Evolutionary conservation across 2,888 invertebrate species (phyloP), one percentile per base, ranked within the genome.

Genomic region (Coelopa pilipes): DNA sequence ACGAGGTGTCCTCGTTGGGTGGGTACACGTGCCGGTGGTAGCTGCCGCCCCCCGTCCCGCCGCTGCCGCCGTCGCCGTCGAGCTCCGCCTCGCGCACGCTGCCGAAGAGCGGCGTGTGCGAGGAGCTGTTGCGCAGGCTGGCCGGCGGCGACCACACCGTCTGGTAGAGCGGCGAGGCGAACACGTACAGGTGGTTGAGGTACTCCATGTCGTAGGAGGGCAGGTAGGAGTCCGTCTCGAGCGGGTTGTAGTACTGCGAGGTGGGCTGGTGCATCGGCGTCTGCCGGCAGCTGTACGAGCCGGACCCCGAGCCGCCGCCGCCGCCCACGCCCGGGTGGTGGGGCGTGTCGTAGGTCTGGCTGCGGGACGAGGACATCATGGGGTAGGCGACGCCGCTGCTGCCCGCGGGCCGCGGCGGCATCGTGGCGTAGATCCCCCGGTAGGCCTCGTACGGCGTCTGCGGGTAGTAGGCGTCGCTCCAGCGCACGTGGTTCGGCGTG

Each of bases 391-490:
- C 13, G 21, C 83, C 82, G 24, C 72, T 74, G 60, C 78, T 66
- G 19, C 78, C 75, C 2, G 76, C 69, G 0, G 82, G 81, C 81
- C 81, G 89, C 19, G 84, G 89, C 9, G 86, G 89, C 74, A 90
- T 87, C 77, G 90, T 89, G 50, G 89, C 90, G 82, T 89, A 89
- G 60, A 90, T 89, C 46, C 87, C 87, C 0, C 87, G 82, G 82
- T 91, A 90, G 11, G 90, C 89, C 86, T 91, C 91, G 80, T 90
- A 91, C 11, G 91, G 91, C 13, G 91, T 91, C 73, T 88, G 88
- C n/a, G 91, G 91, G 82, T 89, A 90, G 84, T 91, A 89, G 47
- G 91, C 91, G 81, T 91, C 91, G 79, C 91, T 91, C 91, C 91
- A 91, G 60, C 90, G 87, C 74, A 91, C 90, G 84, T 91, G 91